phyloP scores from a whole-genome alignment of 2,113 vertebrate genomes.

The Brachirus orientalis region DNA sequence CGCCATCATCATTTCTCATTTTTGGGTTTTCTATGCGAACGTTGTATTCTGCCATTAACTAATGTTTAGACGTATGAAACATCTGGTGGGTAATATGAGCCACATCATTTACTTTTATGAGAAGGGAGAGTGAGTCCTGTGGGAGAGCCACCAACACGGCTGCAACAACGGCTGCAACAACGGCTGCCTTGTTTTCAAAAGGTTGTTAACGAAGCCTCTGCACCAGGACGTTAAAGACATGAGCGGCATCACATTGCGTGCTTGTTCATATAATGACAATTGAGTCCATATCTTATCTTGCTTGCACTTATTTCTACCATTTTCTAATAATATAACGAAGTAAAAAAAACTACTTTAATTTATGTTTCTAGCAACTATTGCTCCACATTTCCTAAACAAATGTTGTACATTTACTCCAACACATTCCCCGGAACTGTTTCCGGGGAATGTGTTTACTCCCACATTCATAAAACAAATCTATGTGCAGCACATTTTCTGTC shows the following conservation, averaged over 20 bases:
- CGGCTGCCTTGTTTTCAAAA: neutral
- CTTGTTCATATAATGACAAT: neutral
- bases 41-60: neutral
- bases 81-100: slow-evolving; percentile 8
- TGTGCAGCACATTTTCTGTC: too few species aligned
- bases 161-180: slow-evolving; percentile 1
- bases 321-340: too few species aligned
- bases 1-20: too few species aligned
- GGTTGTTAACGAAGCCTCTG: neutral
- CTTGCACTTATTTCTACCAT: too few species aligned
- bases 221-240: neutral
- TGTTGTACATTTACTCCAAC: too few species aligned
- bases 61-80: neutral
- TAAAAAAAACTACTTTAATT: too few species aligned
- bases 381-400: too few species aligned
- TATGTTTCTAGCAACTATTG: too few species aligned
- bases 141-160: neutral
- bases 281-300: neutral
- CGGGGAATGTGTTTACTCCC: too few species aligned
- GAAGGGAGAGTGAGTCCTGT: neutral
- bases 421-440: too few species aligned
- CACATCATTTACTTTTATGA: neutral
- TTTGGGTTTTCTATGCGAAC: neutral
- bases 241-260: neutral
- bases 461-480: too few species aligned